Conservation (phyloP, 2,113 vertebrate genomes). For the Triplophysa tibetana region DNA sequence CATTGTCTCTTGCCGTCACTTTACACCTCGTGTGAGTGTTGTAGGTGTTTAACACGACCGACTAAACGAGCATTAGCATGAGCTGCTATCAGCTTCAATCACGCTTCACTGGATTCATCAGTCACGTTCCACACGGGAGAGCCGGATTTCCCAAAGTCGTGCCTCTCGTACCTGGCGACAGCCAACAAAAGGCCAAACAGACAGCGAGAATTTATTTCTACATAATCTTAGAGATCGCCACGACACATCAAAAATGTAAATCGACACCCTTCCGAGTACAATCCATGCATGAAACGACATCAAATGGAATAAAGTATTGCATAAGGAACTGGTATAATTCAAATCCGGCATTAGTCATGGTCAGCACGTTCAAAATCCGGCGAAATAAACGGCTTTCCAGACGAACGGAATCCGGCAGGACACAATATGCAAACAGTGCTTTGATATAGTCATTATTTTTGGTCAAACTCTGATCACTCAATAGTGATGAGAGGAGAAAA, state of each 20-base stretch:
- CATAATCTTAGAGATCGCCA: slow-evolving; percentile 29
- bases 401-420: not conserved
- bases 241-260: slow-evolving; percentile 35
- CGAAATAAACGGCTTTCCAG: slow-evolving; percentile 22
- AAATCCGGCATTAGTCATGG: slow-evolving; percentile 24
- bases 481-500: no score
- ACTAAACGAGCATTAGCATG: slow-evolving; percentile 23
- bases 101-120: slow-evolving; percentile 10
- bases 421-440: not conserved
- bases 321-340: slow-evolving; percentile 5
- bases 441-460: not conserved
- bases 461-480: no score
- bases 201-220: slow-evolving; percentile 27
- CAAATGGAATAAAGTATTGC: not conserved
- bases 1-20: slow-evolving; percentile 19
- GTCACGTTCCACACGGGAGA: not conserved
- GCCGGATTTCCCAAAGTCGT: not conserved
- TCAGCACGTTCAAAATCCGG: slow-evolving; percentile 7
- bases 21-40: not conserved
- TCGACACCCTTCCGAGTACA: not conserved
- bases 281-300: not conserved
- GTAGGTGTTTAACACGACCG: not conserved
- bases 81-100: slow-evolving; percentile 16
- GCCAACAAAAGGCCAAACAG: slow-evolving; percentile 1
- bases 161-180: not conserved